Base-by-base conservation (phyloP, 2,113 vertebrate species). In the Indicator maculatus region DNA sequence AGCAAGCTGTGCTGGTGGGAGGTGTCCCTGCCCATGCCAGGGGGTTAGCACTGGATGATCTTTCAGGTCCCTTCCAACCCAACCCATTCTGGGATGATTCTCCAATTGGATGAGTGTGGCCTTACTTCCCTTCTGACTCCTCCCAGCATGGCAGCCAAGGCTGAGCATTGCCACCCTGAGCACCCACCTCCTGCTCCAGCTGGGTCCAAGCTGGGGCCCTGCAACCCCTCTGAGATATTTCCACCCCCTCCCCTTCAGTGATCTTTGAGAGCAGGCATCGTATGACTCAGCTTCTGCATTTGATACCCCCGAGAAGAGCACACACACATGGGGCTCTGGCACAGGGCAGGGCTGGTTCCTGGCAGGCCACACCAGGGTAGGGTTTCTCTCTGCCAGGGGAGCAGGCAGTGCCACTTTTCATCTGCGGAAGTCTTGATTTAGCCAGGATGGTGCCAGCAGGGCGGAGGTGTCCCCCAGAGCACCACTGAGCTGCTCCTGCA, bases 271-370 rank as follows among this genome's bases (percentile, higher is more conserved):
- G 39, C 61, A 13, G 79, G 64, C 24, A 0, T 76, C 3, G 2
- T 64, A 83, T 95, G 94, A 95, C 91, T 95, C 94, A 93, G 96
- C 94, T 93, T 52, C 53, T 88, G 85, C 88, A 93, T 97, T 95
- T 86, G 89, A 95, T 95, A 83, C 82, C 80, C 81, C 31, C 30
- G 6, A 67, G 78, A 58, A 67, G 82, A 41, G 82, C 80, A 92
- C 93, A 91, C 89, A 87, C 60, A n/a, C 89, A 85, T 70, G 93
- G 52, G 52, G 77, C 83, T 38, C 79, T 71, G 90, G 79, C 82
- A 67, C 79, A 64, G 79, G 70, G 60, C 9, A 1, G 58, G 41
- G 85, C 87, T 83, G 2, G 11, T 67, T 95, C 85, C 91, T 93
- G 91, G 89, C 88, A 91, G 89, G 61, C 85, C 63, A 13, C 5